These are phyloP conservation scores for Pseudococcus jackbeardsleyi DNA, from an alignment of 2,888 invertebrate genomes.

Conservation along the genomic window DNA sequence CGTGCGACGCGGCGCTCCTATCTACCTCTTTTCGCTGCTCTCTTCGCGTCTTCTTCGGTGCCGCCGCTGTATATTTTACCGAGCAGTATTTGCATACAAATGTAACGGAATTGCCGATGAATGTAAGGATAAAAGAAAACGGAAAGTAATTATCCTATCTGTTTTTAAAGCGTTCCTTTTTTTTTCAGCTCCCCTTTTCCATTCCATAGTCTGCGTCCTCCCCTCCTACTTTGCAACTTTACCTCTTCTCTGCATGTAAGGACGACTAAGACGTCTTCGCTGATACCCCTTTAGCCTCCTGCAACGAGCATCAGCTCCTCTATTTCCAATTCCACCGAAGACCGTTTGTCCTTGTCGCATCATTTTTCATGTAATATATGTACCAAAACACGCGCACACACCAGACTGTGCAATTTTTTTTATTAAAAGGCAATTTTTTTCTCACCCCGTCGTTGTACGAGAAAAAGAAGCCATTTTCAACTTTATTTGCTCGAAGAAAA, in stretches of 20 bases:
- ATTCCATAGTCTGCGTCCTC: neutral
- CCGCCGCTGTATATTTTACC: neutral
- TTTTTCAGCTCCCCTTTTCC: slow-evolving; percentile 11
- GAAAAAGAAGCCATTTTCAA: neutral
- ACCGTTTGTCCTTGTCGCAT: neutral
- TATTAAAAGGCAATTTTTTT: neutral
- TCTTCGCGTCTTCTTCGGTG: too few species aligned
- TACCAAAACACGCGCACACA: neutral
- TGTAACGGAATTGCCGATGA: slow-evolving; percentile 65
- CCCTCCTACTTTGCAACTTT: neutral
- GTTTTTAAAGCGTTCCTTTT: slow-evolving; percentile 62
- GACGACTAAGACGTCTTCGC: neutral
- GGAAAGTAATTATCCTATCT: slow-evolving; percentile 66
- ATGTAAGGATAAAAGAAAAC: slow-evolving; percentile 64
- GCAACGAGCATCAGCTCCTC: neutral
- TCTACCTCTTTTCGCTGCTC: neutral
- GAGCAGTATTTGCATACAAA: slow-evolving; percentile 64
- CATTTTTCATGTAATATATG: neutral
- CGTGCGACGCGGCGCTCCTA: neutral
- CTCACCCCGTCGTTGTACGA: neutral
- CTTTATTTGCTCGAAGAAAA: neutral
- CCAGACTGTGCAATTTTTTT: neutral
- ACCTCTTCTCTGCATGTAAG: neutral
- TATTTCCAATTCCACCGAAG: neutral
- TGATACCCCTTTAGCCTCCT: neutral